Conservation (phyloP, 2,797 vertebrate species). For the Cephalopachus bancanus region DNA sequence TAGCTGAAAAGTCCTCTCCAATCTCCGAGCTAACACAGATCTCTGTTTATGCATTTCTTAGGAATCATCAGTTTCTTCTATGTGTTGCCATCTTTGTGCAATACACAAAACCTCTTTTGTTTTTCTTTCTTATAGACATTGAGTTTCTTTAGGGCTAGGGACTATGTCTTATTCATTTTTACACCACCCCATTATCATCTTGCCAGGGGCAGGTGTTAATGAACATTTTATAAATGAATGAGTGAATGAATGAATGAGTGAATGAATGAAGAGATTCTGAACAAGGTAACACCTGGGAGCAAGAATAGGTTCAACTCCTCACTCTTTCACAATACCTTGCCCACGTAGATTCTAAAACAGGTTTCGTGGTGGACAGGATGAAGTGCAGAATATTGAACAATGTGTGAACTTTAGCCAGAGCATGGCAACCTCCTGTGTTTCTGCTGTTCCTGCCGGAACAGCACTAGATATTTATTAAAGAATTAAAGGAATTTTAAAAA, state of each 20-base stretch:
- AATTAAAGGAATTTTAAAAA: not conserved
- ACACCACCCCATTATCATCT: not conserved
- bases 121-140: not conserved
- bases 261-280: not conserved
- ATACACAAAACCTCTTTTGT: not conserved
- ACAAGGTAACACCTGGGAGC: not conserved
- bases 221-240: not conserved
- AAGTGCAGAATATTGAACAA: not conserved
- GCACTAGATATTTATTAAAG: no score
- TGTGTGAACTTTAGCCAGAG: not conserved
- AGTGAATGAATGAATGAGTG: not conserved
- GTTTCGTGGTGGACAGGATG: not conserved
- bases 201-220: not conserved
- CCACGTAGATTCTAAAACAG: not conserved
- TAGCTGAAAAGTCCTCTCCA: conserved; percentile 5
- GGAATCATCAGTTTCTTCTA: conserved; percentile 2
- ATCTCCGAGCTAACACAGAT: not conserved
- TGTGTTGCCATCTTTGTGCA: not conserved
- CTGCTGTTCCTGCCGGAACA: not conserved
- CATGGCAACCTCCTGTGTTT: not conserved
- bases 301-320: not conserved
- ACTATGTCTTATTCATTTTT: not conserved
- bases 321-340: not conserved
- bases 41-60: not conserved
- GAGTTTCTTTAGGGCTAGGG: not conserved